A percentile compares a stretch with the other conserved stretches of the same genome.
phyloP scores from a whole-genome alignment of 2,113 vertebrate genomes.

The Pelecanoides urinatrix region DNA sequence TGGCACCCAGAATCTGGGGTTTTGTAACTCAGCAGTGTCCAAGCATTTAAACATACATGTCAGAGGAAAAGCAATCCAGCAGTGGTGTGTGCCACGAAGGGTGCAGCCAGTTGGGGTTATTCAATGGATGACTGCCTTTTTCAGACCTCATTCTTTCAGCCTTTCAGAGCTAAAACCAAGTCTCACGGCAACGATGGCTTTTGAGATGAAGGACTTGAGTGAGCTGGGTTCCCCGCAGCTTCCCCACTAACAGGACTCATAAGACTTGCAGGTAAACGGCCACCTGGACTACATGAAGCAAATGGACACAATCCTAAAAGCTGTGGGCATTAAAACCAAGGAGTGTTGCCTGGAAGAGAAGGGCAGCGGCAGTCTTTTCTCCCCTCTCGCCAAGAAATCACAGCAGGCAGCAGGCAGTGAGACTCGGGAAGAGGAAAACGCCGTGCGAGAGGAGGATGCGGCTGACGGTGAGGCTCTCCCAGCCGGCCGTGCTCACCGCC shows the following conservation, averaged over 20 bases:
- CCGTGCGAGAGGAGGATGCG: not conserved
- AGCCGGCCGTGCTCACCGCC: fast-evolving
- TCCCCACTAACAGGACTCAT: not conserved
- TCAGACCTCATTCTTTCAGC: not conserved
- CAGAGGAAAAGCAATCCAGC: not conserved
- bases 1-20: not conserved
- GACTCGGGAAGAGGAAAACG: not conserved
- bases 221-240: not conserved
- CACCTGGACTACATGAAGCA: conserved; percentile 98
- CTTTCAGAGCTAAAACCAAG: not conserved
- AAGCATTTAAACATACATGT: not conserved
- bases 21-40: not conserved
- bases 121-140: not conserved
- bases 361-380: conserved; percentile 38
- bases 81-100: not conserved
- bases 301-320: conserved; percentile 91
- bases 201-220: not conserved
- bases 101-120: not conserved
- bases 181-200: fast-evolving
- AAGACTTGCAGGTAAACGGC: conserved; percentile 83
- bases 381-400: not conserved
- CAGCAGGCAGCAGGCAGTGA: not conserved
- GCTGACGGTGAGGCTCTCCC: not conserved
- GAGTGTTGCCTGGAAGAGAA: conserved; percentile 65
- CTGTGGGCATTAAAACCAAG: conserved; percentile 87